Evolutionary conservation across 2,797 vertebrate genomes (phyloP).

Genomic region (Nyctibius grandis): DNA sequence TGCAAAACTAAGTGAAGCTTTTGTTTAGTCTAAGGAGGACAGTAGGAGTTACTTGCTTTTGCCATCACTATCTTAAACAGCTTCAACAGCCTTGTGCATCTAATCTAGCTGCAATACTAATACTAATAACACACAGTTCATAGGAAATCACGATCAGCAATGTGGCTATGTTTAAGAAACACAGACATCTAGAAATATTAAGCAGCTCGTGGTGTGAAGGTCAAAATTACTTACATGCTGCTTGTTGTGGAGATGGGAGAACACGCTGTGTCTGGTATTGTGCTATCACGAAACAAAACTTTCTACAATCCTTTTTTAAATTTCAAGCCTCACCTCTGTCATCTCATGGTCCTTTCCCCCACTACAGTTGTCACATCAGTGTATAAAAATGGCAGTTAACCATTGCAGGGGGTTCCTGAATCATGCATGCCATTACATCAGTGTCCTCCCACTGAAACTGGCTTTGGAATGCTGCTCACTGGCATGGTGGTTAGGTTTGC

Average conservation of each 20-base stretch:
- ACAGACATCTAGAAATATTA: not conserved
- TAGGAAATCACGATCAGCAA: not conserved
- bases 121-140: not conserved
- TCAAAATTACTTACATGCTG: not conserved
- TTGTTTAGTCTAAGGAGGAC: not conserved
- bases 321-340: not conserved
- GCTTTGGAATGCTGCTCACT: not conserved
- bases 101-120: not conserved
- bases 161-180: not conserved
- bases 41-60: not conserved
- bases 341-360: not conserved
- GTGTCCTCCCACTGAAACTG: not conserved
- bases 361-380: not conserved
- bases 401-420: not conserved
- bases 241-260: not conserved
- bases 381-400: not conserved
- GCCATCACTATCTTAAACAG: not conserved
- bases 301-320: not conserved
- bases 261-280: not conserved
- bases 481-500: not conserved
- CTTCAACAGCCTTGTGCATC: not conserved
- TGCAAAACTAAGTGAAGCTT: slow-evolving; percentile 11
- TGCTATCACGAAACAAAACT: not conserved
- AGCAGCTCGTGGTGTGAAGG: not conserved
- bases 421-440: not conserved